Conservation (phyloP, 2,113 vertebrate genomes). For the Bujurquina vittata region DNA sequence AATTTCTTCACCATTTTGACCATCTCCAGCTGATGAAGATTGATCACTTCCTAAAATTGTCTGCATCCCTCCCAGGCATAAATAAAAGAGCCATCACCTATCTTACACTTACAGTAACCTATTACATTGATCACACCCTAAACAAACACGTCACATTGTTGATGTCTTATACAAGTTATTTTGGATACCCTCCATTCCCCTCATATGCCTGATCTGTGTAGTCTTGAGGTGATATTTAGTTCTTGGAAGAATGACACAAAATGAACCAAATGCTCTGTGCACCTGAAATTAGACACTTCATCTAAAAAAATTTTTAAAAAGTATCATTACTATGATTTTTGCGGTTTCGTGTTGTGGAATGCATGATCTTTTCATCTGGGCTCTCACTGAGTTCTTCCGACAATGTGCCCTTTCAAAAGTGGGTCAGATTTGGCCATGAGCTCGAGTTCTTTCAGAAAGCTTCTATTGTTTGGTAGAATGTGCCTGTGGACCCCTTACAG, state of each 20-base stretch:
- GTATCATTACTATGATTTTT: background rate
- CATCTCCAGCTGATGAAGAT: background rate
- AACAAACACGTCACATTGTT: background rate
- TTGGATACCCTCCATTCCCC: background rate
- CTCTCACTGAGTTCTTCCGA: conserved; percentile 8
- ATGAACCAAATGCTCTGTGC: background rate
- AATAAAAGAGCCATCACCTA: background rate
- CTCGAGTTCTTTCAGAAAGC: conserved; percentile 30
- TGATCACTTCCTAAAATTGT: background rate
- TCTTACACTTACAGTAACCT: background rate
- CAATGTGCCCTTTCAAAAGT: conserved; percentile 47
- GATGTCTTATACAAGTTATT: background rate
- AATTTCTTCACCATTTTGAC: background rate
- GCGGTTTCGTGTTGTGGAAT: background rate
- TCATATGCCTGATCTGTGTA: background rate
- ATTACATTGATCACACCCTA: background rate
- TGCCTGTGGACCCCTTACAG: conserved; percentile 16
- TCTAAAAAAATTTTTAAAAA: background rate
- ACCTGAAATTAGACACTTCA: background rate
- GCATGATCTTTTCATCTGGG: background rate
- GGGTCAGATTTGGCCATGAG: conserved; percentile 46
- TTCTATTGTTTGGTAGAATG: conserved; percentile 29
- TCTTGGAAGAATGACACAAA: background rate
- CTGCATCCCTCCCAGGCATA: background rate
- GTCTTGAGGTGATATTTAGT: background rate